phyloP scores from a whole-genome alignment of 2,113 vertebrate species.

The Grammatotria lemairii region DNA sequence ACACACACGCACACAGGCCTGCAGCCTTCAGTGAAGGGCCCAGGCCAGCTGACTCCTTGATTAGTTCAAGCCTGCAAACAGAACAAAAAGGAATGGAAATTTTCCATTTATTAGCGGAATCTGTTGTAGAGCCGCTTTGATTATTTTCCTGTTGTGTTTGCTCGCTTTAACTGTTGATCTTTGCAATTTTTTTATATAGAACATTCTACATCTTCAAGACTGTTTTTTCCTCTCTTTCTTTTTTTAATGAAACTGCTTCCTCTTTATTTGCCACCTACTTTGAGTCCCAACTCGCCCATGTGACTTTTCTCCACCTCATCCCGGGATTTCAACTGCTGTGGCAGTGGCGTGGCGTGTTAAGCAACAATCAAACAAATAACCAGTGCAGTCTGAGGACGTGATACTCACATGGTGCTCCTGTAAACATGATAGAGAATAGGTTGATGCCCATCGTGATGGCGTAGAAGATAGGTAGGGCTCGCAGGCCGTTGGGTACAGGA shows the following conservation, averaged over 20 bases:
- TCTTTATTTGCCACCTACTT: background rate
- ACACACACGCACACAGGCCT: background rate
- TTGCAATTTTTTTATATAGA: too few relatives aligned
- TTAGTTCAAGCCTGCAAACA: too few relatives aligned
- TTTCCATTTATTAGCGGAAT: too few relatives aligned
- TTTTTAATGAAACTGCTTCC: background rate
- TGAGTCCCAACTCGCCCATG: background rate
- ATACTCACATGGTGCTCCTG: slow-evolving; percentile 88
- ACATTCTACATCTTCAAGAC: background rate
- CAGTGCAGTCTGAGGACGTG: background rate
- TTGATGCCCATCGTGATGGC: slow-evolving; percentile 88
- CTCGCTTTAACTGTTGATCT: too few relatives aligned
- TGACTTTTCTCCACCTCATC: slow-evolving; percentile 1
- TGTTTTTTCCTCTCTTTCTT: background rate
- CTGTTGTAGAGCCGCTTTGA: too few relatives aligned
- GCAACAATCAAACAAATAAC: background rate
- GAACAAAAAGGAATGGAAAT: too few relatives aligned
- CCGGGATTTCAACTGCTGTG: background rate
- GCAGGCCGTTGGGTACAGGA: slow-evolving; percentile 87
- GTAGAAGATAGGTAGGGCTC: slow-evolving; percentile 89
- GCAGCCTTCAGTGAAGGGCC: background rate
- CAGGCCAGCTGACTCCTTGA: too few relatives aligned
- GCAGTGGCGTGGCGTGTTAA: background rate
- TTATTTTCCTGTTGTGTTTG: too few relatives aligned
- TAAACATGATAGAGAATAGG: slow-evolving; percentile 93